These are phyloP conservation scores for Drosophila quadrilineata DNA, from an alignment of 1,140 invertebrate genomes.

Conservation along the genomic window DNA sequence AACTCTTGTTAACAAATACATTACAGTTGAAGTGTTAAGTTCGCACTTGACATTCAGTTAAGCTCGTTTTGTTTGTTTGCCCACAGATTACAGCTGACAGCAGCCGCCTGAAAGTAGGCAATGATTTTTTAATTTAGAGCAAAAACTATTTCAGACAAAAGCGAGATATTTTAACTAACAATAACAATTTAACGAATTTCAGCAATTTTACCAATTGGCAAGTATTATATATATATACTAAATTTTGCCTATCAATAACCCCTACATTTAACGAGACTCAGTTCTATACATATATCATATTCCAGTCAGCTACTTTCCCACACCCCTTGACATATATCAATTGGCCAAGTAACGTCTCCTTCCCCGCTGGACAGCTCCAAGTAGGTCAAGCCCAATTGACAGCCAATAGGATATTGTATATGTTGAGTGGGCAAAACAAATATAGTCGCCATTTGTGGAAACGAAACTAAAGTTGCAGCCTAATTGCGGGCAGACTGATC, in stretches of 20 bases:
- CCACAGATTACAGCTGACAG: slow-evolving; percentile 32
- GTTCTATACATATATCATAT: too few relatives aligned
- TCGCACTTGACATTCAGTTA: slow-evolving; percentile 40
- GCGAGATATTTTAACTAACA: too few relatives aligned
- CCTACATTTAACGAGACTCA: too few relatives aligned
- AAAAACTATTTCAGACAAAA: too few relatives aligned
- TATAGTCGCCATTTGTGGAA: slow-evolving; percentile 4
- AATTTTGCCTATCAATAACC: too few relatives aligned
- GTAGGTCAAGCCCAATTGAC: not conserved
- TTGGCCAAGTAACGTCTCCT: too few relatives aligned
- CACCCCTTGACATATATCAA: too few relatives aligned
- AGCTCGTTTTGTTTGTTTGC: slow-evolving; percentile 32
- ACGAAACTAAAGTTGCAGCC: slow-evolving; percentile 24
- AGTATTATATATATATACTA: too few relatives aligned
- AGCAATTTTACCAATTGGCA: too few relatives aligned
- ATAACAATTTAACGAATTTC: too few relatives aligned
- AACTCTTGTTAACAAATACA: slow-evolving; percentile 46
- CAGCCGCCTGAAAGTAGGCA: slow-evolving; percentile 12
- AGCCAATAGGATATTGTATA: not conserved
- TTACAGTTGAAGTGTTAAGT: slow-evolving; percentile 53
- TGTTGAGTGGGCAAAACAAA: slow-evolving; percentile 7
- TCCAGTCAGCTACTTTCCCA: too few relatives aligned
- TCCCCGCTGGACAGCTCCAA: too few relatives aligned
- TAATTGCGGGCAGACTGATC: slow-evolving; percentile 24
- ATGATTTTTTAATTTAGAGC: slow-evolving; percentile 9